Evolutionary conservation across 2,113 vertebrate genomes (phyloP), one percentile per base, ranked within the genome.

Genomic region (Entomyzon cyanotis): DNA sequence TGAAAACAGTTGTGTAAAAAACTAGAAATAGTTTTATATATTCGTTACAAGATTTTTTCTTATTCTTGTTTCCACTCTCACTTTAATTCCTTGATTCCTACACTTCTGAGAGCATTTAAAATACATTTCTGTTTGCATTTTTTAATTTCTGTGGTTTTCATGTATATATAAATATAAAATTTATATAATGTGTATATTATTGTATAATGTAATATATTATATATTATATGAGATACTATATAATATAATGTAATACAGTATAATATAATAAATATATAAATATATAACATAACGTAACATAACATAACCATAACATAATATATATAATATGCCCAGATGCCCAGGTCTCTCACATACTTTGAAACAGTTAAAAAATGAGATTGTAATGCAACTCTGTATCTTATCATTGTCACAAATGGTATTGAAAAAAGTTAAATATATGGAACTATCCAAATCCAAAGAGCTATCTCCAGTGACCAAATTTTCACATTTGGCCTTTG

Each of bases 71-170:
- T 49, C 63, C 18, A 63, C 35, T 82, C 33, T 49, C 41, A 90
- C 35, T 77, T 94, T 84, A 95, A 88, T 65, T 97, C 33, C 19
- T 84, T 81, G 52, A 82, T 62, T 90, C 11, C 12, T 94, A 17
- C 60, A 63, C 11, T 87, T 21, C 11, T 56, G 23, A 46, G 8
- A 25, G 5, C 60, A 31, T 65, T 83, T 65, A 14, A 93, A 75
- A 28, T 31, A 30, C 25, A 84, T 59, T 7, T 19, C 24, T 5
- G 23, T 87, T 87, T 82, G 21, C 13, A 15, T n/a, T 68, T 84
- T 75, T 64, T 2, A 33, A 4, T 82, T 83, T 79, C 20, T 59
- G 4, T 70, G 9, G 21, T 73, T 73, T 82, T 12, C 59, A 15
- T 52, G 31, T 31, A 12, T n/a, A 25, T 42, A 70, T 27, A 7